Evolutionary conservation across 2,888 invertebrate genomes (phyloP).

Genomic region (Silvanus unidentatus): DNA sequence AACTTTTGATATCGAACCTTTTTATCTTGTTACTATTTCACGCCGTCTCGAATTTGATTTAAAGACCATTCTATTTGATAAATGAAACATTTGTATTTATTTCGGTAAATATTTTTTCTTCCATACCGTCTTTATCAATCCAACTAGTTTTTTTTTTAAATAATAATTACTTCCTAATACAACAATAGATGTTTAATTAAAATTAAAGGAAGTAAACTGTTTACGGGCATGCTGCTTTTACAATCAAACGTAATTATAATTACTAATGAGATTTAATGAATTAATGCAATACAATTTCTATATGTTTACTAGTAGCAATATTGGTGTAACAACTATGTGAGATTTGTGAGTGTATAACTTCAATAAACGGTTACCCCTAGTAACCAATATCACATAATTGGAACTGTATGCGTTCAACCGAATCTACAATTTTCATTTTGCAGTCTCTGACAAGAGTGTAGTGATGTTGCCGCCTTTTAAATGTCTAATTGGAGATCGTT

Average conservation of each 20-base stretch:
- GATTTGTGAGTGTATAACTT: constrained; percentile 19
- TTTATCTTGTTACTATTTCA: background rate
- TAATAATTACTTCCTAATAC: too few relatives aligned
- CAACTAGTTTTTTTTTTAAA: too few relatives aligned
- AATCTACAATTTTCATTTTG: constrained; percentile 35
- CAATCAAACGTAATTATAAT: too few relatives aligned
- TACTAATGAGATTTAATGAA: background rate
- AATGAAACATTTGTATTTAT: too few relatives aligned
- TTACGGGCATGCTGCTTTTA: too few relatives aligned
- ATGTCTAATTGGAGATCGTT: constrained; percentile 27
- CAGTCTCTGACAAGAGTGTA: constrained; percentile 25
- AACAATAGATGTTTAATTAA: too few relatives aligned
- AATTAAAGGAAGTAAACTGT: too few relatives aligned
- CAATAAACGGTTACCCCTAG: constrained; percentile 30
- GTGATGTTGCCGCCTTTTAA: constrained; percentile 17
- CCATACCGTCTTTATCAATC: too few relatives aligned
- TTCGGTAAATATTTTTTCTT: too few relatives aligned
- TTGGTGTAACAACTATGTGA: constrained; percentile 1
- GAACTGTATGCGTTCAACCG: constrained; percentile 31
- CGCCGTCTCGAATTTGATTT: constrained; percentile 1
- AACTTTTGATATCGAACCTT: constrained; percentile 5
- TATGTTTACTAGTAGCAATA: background rate
- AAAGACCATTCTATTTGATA: background rate
- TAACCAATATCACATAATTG: constrained; percentile 35
- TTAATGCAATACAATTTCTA: background rate